Percentiles rank a stretch among this genome's conserved stretches.
These are phyloP conservation scores for Centropus bengalensis DNA, from an alignment of 2,113 vertebrate genomes.

Conservation along the genomic window DNA sequence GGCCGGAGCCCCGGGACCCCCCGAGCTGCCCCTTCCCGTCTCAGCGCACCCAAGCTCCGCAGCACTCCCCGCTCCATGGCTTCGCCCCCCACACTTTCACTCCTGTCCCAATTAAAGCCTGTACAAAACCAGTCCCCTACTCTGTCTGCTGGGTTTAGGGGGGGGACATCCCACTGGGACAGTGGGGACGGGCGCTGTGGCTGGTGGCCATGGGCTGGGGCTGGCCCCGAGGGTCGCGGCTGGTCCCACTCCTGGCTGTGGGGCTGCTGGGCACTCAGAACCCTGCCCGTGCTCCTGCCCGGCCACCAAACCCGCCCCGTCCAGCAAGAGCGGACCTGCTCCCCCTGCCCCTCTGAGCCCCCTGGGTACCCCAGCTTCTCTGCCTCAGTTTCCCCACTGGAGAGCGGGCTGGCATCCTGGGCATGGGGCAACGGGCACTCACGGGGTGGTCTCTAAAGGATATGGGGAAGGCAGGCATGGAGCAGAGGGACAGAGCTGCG, in stretches of 20 bases:
- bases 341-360: background rate
- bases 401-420: background rate
- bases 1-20: background rate
- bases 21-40: rapidly evolving
- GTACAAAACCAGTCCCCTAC: background rate
- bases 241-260: background rate
- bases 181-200: rapidly evolving
- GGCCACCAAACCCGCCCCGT: background rate
- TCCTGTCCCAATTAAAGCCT: background rate
- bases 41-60: background rate
- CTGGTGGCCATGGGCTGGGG: rapidly evolving
- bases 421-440: rapidly evolving
- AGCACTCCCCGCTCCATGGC: background rate
- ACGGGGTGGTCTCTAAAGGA: background rate
- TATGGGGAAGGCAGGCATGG: background rate
- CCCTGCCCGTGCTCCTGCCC: background rate
- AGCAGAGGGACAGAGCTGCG: background rate
- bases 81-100: background rate
- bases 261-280: rapidly evolving
- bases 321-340: background rate
- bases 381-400: background rate
- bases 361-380: background rate
- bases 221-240: background rate
- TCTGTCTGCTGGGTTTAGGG: background rate
- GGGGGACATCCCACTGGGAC: rapidly evolving